Percentiles rank a stretch among this genome's conserved stretches.
Conservation (phyloP, 1,140 invertebrate genomes). For the Myzus persicae region DNA sequence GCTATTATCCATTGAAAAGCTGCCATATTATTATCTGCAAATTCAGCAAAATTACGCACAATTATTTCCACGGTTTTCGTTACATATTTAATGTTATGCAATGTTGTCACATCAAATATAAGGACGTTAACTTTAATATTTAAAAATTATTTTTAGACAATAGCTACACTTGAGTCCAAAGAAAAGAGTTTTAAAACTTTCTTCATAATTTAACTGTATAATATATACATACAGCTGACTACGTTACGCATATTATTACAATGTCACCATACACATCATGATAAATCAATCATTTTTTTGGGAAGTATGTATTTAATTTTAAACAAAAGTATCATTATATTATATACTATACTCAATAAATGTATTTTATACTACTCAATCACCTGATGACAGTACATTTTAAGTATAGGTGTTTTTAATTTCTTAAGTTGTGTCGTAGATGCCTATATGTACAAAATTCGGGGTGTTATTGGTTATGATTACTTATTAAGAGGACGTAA, state of each 20-base stretch:
- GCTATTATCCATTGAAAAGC: conserved; percentile 27
- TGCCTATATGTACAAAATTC: no score
- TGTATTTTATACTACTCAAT: not conserved
- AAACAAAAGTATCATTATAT: not conserved
- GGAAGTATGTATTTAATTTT: not conserved
- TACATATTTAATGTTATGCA: not conserved
- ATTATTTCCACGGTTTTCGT: not conserved
- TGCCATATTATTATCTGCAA: conserved; percentile 14
- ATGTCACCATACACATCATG: not conserved
- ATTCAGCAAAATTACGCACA: not conserved
- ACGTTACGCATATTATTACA: not conserved
- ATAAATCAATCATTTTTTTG: not conserved
- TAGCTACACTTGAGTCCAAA: not conserved
- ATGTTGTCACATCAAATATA: not conserved
- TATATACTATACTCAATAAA: not conserved
- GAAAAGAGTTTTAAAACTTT: not conserved
- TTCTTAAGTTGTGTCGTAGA: not conserved
- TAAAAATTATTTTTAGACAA: not conserved
- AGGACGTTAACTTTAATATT: not conserved
- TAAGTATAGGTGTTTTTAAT: not conserved
- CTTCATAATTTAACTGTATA: not conserved
- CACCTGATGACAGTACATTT: not conserved
- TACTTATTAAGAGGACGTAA: not conserved
- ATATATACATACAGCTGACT: not conserved
- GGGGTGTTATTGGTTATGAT: not conserved